These are phyloP conservation scores for Xestia ashworthii DNA, from an alignment of 2,888 invertebrate species.

Conservation along the genomic window DNA sequence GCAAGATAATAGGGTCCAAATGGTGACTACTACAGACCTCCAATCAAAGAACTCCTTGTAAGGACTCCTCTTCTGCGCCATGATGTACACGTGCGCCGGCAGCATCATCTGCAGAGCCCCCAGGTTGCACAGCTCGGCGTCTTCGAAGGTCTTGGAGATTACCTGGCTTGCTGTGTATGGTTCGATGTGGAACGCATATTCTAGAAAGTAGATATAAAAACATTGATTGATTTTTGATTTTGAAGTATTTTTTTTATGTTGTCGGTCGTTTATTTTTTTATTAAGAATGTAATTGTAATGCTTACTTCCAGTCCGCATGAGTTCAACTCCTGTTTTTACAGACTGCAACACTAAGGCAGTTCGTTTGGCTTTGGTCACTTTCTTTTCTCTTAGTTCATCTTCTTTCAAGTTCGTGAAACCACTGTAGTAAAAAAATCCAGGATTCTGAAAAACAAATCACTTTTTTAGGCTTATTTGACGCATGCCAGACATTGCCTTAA, in stretches of 20 bases:
- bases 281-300: background rate
- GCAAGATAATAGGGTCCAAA: background rate
- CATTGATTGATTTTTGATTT: no score
- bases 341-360: conserved; percentile 75
- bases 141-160: conserved; percentile 82
- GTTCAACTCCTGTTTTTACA: conserved; percentile 75
- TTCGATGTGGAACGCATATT: conserved; percentile 89
- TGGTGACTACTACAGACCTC: conserved; percentile 74
- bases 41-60: conserved; percentile 85
- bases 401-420: conserved; percentile 82
- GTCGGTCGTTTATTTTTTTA: no score
- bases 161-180: conserved; percentile 87
- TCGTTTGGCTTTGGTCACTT: conserved; percentile 77
- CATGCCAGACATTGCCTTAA: background rate
- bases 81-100: conserved; percentile 81
- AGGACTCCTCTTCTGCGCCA: conserved; percentile 83
- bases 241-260: no score
- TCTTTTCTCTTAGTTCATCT: conserved; percentile 81
- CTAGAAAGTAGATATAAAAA: background rate
- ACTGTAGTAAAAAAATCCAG: conserved; percentile 84
- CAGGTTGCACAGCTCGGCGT: conserved; percentile 86
- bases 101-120: conserved; percentile 84
- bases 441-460: conserved; percentile 71
- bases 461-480: background rate
- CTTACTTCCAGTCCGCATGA: conserved; percentile 80